Percentiles rank a stretch among this genome's conserved stretches.
phyloP scores from a whole-genome alignment of 2,888 invertebrate species.

The Drosophila mayaguana region DNA sequence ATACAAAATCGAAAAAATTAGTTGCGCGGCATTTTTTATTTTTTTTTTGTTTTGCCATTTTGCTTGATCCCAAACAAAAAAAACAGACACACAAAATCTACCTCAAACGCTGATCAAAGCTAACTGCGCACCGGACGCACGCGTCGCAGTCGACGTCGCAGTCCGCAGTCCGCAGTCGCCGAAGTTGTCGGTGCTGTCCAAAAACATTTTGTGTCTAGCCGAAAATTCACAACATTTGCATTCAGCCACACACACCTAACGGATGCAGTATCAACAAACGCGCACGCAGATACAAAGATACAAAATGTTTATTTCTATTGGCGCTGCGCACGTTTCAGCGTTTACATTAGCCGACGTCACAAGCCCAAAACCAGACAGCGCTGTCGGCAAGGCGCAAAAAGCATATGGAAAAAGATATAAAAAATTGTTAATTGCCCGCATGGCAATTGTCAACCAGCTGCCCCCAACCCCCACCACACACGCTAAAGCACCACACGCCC shows the following conservation, averaged over 20 bases:
- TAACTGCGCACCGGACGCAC: constrained; percentile 77
- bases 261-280: constrained; percentile 64
- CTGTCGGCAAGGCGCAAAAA: constrained; percentile 21
- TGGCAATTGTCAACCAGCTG: constrained; percentile 62
- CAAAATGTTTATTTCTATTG: constrained; percentile 53
- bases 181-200: constrained; percentile 20
- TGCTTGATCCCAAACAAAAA: constrained; percentile 57
- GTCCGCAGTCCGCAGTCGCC: constrained; percentile 14
- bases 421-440: constrained; percentile 66
- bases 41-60: constrained; percentile 20
- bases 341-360: constrained; percentile 65
- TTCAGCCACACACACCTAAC: constrained; percentile 74
- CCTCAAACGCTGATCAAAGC: constrained; percentile 66
- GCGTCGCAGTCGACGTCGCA: constrained; percentile 42
- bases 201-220: constrained; percentile 44
- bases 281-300: constrained; percentile 57
- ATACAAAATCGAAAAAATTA: constrained; percentile 46
- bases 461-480: constrained; percentile 26
- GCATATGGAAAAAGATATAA: constrained; percentile 35
- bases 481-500: not conserved
- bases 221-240: constrained; percentile 73
- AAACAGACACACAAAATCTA: constrained; percentile 9
- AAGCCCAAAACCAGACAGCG: constrained; percentile 65
- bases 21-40: not conserved
- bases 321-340: constrained; percentile 63